Base-by-base conservation (phyloP, 2,888 invertebrate genomes). In the Ornithoptera alexandrae region DNA sequence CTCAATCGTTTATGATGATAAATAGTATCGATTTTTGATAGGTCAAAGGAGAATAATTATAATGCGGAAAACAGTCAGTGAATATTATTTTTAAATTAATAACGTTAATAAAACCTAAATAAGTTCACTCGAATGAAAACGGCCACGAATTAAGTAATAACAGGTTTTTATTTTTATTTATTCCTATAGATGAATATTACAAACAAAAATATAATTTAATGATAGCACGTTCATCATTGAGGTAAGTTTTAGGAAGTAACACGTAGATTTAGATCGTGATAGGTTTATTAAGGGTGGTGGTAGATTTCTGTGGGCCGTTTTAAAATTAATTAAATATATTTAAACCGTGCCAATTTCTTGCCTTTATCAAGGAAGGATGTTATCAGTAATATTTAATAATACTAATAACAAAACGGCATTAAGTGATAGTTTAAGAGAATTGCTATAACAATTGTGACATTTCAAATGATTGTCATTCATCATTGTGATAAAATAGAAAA, bases 61-160 rank as follows among this genome's bases (percentile, higher is more conserved):
- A 66, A 66, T n/a, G 46, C 50, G 60, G 59, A 66, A 66, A 46
- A n/a, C 18, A 46, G 24, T n/a, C 18, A n/a, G 50, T 20, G 36
- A 20, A 66, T 53, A n/a, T 24, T 60, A 50, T 4, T 36, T 18
- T 65, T 59, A 7, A 1, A 12, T 58, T 22, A 58, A 24, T 42
- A 42, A 22, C 0, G 62, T 42, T 62, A 39, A 20, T 15, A 17
- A 57, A 39, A 18, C 36, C 17, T 46, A 24, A 46, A 17, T 50
- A 18, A 18, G 42, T 15, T 42, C 5, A 22, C n/a, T 39, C 36
- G 39, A 64, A 57, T 57, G 56, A 22, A 39, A 56, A 36, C 36
- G 64, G 20, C 64, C 64, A 18, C 57, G 64, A 30, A 57, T 0
- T 39, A 56, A 64, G 5, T 36, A 20, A 30, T 20, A 15, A 6